Conservation (phyloP, 2,888 invertebrate species). For the Chesias legatella region DNA sequence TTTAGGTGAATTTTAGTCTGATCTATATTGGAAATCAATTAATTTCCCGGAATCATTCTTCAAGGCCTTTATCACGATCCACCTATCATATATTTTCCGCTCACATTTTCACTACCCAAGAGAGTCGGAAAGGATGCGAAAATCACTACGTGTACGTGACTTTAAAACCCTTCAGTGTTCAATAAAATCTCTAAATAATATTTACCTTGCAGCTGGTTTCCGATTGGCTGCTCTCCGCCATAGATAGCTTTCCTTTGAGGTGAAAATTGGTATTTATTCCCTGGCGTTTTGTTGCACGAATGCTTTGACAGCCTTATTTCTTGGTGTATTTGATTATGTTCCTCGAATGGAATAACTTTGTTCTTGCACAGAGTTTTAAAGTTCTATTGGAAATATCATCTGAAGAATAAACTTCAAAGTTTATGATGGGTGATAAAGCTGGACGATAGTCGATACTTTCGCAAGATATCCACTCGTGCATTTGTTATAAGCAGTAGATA, state of each 20-base stretch:
- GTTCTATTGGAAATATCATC: conserved; percentile 14
- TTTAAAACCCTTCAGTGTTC: conserved; percentile 60
- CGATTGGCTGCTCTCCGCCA: conserved; percentile 46
- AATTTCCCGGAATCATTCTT: conserved; percentile 3
- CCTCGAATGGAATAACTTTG: conserved; percentile 22
- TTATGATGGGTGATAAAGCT: conserved; percentile 4
- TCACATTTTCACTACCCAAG: conserved; percentile 41
- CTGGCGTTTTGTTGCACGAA: conserved; percentile 44
- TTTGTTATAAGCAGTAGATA: neutral
- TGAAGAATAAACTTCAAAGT: conserved; percentile 13
- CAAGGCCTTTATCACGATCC: conserved; percentile 4
- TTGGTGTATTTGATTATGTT: conserved; percentile 31
- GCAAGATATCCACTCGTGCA: conserved; percentile 4
- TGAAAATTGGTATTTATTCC: conserved; percentile 63
- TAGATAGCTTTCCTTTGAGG: conserved; percentile 58
- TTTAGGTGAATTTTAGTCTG: too few relatives aligned
- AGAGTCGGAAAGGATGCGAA: conserved; percentile 44
- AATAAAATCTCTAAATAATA: conserved; percentile 63
- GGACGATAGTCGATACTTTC: conserved; percentile 3
- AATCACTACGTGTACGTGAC: conserved; percentile 57
- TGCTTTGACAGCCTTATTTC: conserved; percentile 29
- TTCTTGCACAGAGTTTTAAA: conserved; percentile 14
- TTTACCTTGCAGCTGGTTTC: conserved; percentile 57
- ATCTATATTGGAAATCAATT: conserved; percentile 3
- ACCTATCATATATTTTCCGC: conserved; percentile 32